Evolutionary conservation across 2,888 invertebrate species (phyloP).

Genomic region (Prosopocoilus inquinatus): DNA sequence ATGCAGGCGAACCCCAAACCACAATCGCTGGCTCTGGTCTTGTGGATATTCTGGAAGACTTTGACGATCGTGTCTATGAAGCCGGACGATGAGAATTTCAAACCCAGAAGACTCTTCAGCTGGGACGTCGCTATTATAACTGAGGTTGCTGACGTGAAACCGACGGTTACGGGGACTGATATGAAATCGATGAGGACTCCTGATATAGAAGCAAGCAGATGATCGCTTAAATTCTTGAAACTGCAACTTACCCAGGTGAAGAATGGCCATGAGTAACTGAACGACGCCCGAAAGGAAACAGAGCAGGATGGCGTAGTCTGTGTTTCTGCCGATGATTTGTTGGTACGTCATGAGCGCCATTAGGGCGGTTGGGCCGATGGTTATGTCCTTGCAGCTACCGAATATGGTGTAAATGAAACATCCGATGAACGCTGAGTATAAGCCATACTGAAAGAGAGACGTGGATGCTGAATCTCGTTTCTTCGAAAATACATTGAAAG

Average conservation of each 20-base stretch:
- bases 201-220: constrained; percentile 43
- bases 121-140: constrained; percentile 87
- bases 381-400: constrained; percentile 85
- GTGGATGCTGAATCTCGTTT: neutral
- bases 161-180: constrained; percentile 84
- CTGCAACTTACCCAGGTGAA: constrained; percentile 72
- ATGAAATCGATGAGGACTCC: constrained; percentile 88
- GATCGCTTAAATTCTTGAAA: neutral
- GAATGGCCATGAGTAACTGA: constrained; percentile 76
- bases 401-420: constrained; percentile 89
- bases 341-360: constrained; percentile 89
- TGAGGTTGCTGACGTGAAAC: constrained; percentile 89
- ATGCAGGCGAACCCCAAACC: constrained; percentile 73
- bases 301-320: constrained; percentile 77
- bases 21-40: constrained; percentile 69
- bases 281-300: constrained; percentile 81
- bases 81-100: constrained; percentile 69
- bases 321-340: constrained; percentile 66
- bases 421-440: constrained; percentile 93
- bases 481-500: too few relatives aligned
- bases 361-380: constrained; percentile 90
- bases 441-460: constrained; percentile 71
- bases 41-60: constrained; percentile 66
- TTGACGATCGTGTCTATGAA: constrained; percentile 74
- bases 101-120: constrained; percentile 71